phyloP scores from a whole-genome alignment of 2,113 vertebrate genomes.

The Silurus glanis region DNA sequence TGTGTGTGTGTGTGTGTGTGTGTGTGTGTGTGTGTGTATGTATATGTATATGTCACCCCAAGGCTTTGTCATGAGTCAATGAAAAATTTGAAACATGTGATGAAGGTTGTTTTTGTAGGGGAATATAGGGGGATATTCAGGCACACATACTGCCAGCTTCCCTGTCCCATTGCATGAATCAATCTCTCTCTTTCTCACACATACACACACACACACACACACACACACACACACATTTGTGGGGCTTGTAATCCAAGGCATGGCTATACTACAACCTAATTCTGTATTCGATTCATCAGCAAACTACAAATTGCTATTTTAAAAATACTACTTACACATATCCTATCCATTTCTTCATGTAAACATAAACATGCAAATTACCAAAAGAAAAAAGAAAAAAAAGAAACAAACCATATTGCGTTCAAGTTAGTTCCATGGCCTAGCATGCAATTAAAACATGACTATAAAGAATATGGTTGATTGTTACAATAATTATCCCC shows the following conservation, averaged over 20 bases:
- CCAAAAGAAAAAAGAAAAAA: not conserved
- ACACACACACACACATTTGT: too few relatives aligned
- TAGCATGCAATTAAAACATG: not conserved
- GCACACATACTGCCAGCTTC: slow-evolving; percentile 32
- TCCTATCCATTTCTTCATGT: not conserved
- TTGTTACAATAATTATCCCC: not conserved
- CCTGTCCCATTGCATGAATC: not conserved
- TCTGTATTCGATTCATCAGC: not conserved
- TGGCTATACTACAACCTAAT: not conserved
- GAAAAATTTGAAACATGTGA: slow-evolving; percentile 67
- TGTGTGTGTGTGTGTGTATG: slow-evolving; percentile 13
- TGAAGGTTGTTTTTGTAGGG: slow-evolving; percentile 53
- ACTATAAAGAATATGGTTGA: not conserved
- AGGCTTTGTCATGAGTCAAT: slow-evolving; percentile 66
- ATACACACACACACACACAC: too few relatives aligned
- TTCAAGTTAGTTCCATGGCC: not conserved
- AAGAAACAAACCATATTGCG: not conserved
- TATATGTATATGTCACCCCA: slow-evolving; percentile 40
- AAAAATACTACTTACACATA: not conserved
- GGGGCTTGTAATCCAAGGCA: not conserved
- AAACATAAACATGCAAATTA: not conserved
- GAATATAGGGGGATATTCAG: slow-evolving; percentile 62
- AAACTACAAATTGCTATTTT: not conserved
- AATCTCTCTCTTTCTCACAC: slow-evolving; percentile 10
- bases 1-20: slow-evolving; percentile 6